Percentiles rank a stretch among this genome's conserved stretches.
phyloP scores from a whole-genome alignment of 2,888 invertebrate species.

The Isoperla grammatica region DNA sequence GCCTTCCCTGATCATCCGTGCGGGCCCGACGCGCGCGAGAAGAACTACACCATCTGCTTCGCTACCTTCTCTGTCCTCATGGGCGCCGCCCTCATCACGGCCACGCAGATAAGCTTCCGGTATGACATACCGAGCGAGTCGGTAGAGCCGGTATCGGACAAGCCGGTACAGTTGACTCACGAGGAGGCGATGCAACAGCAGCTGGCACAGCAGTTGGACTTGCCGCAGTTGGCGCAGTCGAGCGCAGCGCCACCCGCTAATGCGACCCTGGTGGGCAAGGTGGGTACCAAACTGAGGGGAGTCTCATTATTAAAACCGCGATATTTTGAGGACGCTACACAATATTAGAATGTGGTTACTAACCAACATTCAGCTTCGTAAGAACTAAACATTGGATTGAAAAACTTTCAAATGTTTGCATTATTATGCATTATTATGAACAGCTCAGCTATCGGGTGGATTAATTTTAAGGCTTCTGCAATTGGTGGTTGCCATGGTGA shows the following conservation, averaged over 20 bases:
- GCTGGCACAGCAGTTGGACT: slow-evolving; percentile 73
- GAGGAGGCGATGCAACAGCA: slow-evolving; percentile 81
- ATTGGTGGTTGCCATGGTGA: too few relatives aligned
- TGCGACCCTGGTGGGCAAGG: slow-evolving; percentile 42
- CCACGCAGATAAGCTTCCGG: slow-evolving; percentile 72
- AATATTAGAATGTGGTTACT: too few relatives aligned
- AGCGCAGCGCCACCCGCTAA: slow-evolving; percentile 47
- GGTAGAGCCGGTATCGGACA: slow-evolving; percentile 39
- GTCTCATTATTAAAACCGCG: slow-evolving; percentile 30
- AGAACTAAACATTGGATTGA: too few relatives aligned
- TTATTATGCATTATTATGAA: too few relatives aligned
- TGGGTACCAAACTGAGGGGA: slow-evolving; percentile 36
- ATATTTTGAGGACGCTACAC: slow-evolving; percentile 16
- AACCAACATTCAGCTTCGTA: too few relatives aligned
- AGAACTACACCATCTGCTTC: slow-evolving; percentile 98
- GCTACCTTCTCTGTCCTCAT: slow-evolving; percentile 95
- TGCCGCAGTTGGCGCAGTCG: slow-evolving; percentile 68
- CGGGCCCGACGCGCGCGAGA: slow-evolving; percentile 81
- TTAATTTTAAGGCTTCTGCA: too few relatives aligned
- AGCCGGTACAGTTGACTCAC: slow-evolving; percentile 47
- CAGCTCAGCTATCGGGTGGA: too few relatives aligned
- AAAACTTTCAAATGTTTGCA: too few relatives aligned
- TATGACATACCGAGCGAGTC: slow-evolving; percentile 40
- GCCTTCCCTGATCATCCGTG: slow-evolving; percentile 93
- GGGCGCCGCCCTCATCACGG: slow-evolving; percentile 88